Percentiles rank a stretch among this genome's conserved stretches.
phyloP scores from a whole-genome alignment of 2,888 invertebrate species.

The Drosophila vallismaia region DNA sequence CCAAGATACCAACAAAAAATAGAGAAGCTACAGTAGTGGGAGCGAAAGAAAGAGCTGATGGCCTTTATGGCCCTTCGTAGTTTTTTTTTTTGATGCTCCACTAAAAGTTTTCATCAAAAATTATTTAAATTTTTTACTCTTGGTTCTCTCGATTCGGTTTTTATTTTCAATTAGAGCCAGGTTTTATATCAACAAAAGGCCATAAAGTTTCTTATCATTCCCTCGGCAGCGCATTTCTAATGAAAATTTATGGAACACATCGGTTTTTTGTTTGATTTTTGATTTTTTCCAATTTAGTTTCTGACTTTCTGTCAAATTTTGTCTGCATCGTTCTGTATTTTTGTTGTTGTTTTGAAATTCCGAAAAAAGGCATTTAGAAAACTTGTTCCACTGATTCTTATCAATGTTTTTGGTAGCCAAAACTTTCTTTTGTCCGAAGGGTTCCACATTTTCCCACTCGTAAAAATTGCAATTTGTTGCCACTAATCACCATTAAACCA shows the following conservation, averaged over 20 bases:
- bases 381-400: constrained; percentile 27
- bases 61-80: constrained; percentile 54
- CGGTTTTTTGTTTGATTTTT: neutral
- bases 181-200: constrained; percentile 27
- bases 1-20: neutral
- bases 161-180: constrained; percentile 41
- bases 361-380: constrained; percentile 10
- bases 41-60: constrained; percentile 20
- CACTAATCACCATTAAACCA: constrained; percentile 6
- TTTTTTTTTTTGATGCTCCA: constrained; percentile 16
- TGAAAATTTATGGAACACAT: constrained; percentile 60
- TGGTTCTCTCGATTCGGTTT: constrained; percentile 11
- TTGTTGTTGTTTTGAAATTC: neutral
- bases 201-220: constrained; percentile 38
- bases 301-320: constrained; percentile 8
- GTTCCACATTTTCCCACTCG: constrained; percentile 25
- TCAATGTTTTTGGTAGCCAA: constrained; percentile 2
- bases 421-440: constrained; percentile 11
- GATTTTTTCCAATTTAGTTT: neutral
- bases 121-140: constrained; percentile 34
- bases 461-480: constrained; percentile 44
- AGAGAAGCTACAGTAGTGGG: neutral
- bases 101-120: constrained; percentile 30
- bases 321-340: too few species aligned
- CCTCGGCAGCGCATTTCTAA: constrained; percentile 39